Evolutionary conservation across 2,113 vertebrate genomes (phyloP).

Genomic region (Cyphotilapia sp.): DNA sequence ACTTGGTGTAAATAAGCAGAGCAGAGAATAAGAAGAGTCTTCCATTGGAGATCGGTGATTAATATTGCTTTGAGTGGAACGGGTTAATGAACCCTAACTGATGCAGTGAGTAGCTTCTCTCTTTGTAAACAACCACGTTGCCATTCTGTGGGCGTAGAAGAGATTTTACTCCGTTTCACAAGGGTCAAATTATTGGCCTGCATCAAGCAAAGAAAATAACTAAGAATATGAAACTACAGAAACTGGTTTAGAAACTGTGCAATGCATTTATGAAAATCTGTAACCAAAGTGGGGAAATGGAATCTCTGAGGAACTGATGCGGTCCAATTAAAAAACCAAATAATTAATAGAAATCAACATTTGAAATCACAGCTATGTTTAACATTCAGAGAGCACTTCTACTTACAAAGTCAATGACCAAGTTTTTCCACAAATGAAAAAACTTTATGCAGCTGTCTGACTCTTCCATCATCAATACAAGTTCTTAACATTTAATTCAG

Average conservation of each 20-base stretch:
- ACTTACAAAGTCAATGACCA: not conserved
- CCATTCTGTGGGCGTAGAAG: not conserved
- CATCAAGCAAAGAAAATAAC: not conserved
- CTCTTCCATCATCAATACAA: not conserved
- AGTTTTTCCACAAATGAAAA: not conserved
- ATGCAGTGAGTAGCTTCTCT: not conserved
- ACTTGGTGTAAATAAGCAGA: not conserved
- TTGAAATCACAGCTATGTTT: not conserved
- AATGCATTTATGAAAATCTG: not conserved
- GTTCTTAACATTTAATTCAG: not conserved
- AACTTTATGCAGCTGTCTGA: not conserved
- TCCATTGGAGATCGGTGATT: not conserved
- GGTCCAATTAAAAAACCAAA: not conserved
- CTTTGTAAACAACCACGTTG: not conserved
- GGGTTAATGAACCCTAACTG: not conserved
- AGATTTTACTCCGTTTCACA: not conserved
- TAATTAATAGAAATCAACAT: not conserved
- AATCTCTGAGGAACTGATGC: not conserved
- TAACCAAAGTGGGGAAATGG: not conserved
- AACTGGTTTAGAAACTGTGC: not conserved
- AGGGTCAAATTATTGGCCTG: not conserved
- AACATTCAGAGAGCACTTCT: not conserved
- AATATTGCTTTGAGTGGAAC: not conserved
- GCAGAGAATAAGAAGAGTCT: not conserved
- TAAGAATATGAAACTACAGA: not conserved